These are phyloP conservation scores for Chaetura pelagica DNA, from an alignment of 2,113 vertebrate species.

Conservation along the genomic window DNA sequence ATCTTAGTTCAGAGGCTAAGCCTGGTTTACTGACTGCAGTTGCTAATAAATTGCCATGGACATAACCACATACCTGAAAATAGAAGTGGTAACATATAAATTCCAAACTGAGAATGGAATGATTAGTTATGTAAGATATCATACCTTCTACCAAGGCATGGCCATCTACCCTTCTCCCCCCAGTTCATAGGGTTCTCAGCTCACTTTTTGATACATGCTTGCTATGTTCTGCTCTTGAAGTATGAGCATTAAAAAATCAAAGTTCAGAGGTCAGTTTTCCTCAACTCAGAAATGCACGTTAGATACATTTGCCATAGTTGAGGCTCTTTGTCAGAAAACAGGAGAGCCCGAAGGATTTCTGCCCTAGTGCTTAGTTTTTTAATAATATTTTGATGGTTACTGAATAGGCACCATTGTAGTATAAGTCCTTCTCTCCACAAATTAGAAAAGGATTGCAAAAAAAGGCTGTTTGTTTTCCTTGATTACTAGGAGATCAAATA, in stretches of 20 bases:
- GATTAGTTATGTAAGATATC: not conserved
- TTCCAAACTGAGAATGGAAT: not conserved
- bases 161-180: not conserved
- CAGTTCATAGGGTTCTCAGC: not conserved
- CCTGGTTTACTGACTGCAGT: not conserved
- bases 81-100: not conserved
- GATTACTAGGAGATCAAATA: conserved; percentile 29
- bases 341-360: conserved; percentile 22
- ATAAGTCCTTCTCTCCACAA: not conserved
- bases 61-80: not conserved
- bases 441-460: conserved; percentile 32
- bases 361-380: not conserved
- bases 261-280: not conserved
- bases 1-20: not conserved
- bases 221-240: not conserved
- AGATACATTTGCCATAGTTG: not conserved
- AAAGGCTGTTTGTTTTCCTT: conserved; percentile 42
- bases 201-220: not conserved
- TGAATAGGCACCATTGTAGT: conserved; percentile 23
- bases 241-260: not conserved
- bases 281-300: not conserved
- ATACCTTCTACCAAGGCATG: not conserved
- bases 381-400: conserved; percentile 33
- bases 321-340: not conserved
- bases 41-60: not conserved